phyloP scores from a whole-genome alignment of 2,797 vertebrate species.

The Pangasius krempfi region DNA sequence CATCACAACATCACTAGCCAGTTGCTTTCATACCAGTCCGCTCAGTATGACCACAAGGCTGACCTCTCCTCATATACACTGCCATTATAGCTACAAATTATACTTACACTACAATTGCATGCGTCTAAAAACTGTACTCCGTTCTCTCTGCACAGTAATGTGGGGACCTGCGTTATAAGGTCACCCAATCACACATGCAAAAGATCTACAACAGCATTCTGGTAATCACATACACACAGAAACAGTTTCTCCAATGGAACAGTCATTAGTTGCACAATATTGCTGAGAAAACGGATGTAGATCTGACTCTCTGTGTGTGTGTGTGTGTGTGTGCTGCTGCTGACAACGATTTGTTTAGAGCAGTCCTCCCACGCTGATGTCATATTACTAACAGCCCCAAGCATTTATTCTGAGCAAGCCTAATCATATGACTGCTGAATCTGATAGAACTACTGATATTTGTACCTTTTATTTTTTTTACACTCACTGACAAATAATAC shows the following conservation, averaged over 20 bases:
- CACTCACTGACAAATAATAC: background rate
- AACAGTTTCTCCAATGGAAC: background rate
- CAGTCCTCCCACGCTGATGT: conserved; percentile 5
- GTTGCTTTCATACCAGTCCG: background rate
- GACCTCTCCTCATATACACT: conserved; percentile 35
- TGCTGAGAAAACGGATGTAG: conserved; percentile 9
- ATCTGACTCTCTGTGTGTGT: background rate
- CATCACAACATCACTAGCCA: background rate
- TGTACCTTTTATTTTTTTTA: background rate
- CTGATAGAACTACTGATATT: background rate
- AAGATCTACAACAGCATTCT: background rate
- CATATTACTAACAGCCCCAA: conserved; percentile 18
- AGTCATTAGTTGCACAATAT: background rate
- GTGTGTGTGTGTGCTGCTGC: background rate
- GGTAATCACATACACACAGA: background rate
- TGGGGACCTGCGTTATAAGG: background rate
- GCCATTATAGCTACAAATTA: conserved; percentile 20
- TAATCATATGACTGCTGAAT: conserved; percentile 12
- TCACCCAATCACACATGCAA: background rate
- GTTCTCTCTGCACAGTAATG: background rate
- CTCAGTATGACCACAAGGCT: conserved; percentile 1
- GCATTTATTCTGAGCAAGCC: conserved; percentile 7
- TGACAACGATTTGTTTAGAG: background rate
- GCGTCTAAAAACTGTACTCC: conserved; percentile 10
- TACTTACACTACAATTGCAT: conserved; percentile 14